These are phyloP conservation scores for Salvelinus alpinus DNA, from an alignment of 2,113 vertebrate genomes.

Conservation along the genomic window DNA sequence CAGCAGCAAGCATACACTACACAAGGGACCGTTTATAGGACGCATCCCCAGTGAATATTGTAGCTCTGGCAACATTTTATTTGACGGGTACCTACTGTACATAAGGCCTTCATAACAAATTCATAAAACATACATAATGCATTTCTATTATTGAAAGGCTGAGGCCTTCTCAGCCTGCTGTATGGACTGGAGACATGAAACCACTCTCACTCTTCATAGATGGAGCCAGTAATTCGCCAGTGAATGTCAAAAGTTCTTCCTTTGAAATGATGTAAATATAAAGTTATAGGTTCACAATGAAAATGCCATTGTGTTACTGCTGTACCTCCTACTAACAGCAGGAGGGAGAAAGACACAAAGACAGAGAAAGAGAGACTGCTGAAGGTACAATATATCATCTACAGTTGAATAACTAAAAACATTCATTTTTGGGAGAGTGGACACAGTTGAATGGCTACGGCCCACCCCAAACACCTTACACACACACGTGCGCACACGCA, in stretches of 20 bases:
- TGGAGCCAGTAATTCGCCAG: no score
- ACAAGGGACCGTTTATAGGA: not conserved
- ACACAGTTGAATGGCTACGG: not conserved
- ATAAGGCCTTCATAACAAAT: no score
- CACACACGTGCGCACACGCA: no score
- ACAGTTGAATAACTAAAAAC: not conserved
- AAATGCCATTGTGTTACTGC: no score
- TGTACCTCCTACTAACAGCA: not conserved
- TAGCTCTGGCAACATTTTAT: not conserved
- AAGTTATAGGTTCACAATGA: no score
- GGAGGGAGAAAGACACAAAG: not conserved
- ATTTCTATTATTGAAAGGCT: not conserved
- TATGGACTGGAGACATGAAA: no score
- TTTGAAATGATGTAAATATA: no score
- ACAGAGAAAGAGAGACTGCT: not conserved
- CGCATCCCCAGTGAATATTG: conserved; percentile 10
- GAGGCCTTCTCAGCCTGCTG: no score
- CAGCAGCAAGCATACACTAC: conserved; percentile 15
- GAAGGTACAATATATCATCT: not conserved
- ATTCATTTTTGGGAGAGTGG: not conserved
- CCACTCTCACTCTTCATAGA: no score
- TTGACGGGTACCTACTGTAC: no score
- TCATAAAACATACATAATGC: no score
- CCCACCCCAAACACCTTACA: not conserved
- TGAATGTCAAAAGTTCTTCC: no score